Percentiles rank a stretch among this genome's conserved stretches.
These are phyloP conservation scores for Hippocampus barbouri DNA, from an alignment of 2,113 vertebrate species.

Conservation along the genomic window DNA sequence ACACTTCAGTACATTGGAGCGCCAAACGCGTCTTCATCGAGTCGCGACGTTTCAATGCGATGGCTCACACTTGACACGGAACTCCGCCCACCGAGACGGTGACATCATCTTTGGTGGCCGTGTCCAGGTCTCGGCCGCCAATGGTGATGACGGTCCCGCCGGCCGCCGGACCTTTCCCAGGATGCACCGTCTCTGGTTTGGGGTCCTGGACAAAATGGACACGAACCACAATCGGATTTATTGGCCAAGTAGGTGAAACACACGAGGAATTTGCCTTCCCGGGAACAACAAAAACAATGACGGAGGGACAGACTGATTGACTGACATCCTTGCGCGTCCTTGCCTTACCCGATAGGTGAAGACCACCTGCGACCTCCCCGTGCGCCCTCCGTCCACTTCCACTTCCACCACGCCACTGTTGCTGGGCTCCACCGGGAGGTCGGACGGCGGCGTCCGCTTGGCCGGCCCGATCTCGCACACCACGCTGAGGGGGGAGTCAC, in stretches of 20 bases:
- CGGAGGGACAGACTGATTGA: too few species aligned
- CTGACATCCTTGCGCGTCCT: not conserved
- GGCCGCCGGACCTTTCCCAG: conserved; percentile 77
- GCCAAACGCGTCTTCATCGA: not conserved
- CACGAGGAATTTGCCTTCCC: too few species aligned
- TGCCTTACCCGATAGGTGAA: conserved; percentile 73
- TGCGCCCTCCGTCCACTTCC: conserved; percentile 54
- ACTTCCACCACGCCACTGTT: conserved; percentile 51
- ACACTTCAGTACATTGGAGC: too few species aligned
- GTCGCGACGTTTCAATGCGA: too few species aligned
- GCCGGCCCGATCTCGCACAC: conserved; percentile 70
- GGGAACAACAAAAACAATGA: too few species aligned
- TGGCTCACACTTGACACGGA: conserved; percentile 83
- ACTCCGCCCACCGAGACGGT: conserved; percentile 70
- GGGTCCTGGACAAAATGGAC: conserved; percentile 73
- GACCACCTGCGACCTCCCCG: conserved; percentile 38
- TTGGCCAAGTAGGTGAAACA: too few species aligned
- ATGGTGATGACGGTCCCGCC: conserved; percentile 89
- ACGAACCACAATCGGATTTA: too few species aligned
- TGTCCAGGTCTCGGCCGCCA: conserved; percentile 76
- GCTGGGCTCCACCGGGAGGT: conserved; percentile 28
- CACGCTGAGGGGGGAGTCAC: conserved; percentile 50
- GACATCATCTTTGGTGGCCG: conserved; percentile 82
- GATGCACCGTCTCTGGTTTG: conserved; percentile 63
- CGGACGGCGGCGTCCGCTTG: conserved; percentile 1